A percentile compares a stretch with the other conserved stretches of the same genome.
Evolutionary conservation across 2,113 vertebrate genomes (phyloP).

Genomic region (Butastur rufipennis): DNA sequence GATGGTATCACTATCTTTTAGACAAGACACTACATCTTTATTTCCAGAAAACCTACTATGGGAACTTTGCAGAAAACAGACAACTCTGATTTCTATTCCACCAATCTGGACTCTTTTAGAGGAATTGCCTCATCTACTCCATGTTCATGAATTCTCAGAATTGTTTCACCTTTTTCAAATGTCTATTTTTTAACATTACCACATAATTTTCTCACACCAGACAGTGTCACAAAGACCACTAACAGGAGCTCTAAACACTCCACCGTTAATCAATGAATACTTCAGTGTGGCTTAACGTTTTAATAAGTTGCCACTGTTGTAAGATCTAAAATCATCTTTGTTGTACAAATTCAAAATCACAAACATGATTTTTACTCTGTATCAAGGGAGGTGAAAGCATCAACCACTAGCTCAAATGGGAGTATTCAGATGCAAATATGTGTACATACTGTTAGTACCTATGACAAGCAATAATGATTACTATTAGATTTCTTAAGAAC

Average conservation of each 20-base stretch:
- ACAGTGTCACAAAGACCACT: neutral
- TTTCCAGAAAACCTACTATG: neutral
- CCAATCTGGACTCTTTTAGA: neutral
- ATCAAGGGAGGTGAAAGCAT: neutral
- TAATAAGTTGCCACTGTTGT: neutral
- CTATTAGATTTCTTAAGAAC: neutral
- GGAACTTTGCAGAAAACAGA: neutral
- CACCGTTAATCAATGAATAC: neutral
- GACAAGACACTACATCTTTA: neutral
- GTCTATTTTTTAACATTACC: neutral
- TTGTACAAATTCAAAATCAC: neutral
- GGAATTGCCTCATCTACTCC: neutral
- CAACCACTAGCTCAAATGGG: rapidly evolving
- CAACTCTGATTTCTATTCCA: neutral
- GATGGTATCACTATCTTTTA: neutral
- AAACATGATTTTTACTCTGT: neutral
- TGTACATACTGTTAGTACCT: neutral
- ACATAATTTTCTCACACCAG: neutral
- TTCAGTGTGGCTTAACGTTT: neutral
- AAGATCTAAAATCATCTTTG: neutral
- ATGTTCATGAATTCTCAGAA: neutral
- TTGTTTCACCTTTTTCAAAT: neutral
- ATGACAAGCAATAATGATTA: neutral
- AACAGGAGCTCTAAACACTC: neutral
- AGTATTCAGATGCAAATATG: neutral